Conservation (phyloP, 2,888 invertebrate genomes). For the Hirtodrosophila confusa region DNA sequence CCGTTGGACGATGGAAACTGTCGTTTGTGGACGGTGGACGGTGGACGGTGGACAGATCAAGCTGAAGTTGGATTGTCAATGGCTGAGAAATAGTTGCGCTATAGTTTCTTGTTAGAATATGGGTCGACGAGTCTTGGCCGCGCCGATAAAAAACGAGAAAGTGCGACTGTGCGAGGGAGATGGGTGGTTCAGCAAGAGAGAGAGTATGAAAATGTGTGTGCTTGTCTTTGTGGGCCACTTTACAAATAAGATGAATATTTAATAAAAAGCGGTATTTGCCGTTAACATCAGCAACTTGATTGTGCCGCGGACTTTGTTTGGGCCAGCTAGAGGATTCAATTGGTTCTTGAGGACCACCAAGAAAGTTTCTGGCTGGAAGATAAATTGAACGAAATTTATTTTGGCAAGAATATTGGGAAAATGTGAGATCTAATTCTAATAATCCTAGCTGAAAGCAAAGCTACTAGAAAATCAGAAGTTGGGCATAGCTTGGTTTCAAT, state of each 20-base stretch:
- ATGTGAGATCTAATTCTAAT: no score
- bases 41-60: conserved; percentile 19
- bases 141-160: conserved; percentile 55
- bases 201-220: conserved; percentile 9
- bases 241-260: conserved; percentile 42
- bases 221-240: conserved; percentile 31
- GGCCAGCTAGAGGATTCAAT: conserved; percentile 14
- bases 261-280: conserved; percentile 40
- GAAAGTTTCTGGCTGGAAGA: no score
- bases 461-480: no score
- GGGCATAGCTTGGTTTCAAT: no score
- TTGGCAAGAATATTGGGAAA: no score
- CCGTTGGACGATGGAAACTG: conserved; percentile 15
- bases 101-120: conserved; percentile 58
- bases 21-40: not conserved
- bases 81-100: conserved; percentile 52
- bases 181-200: not conserved
- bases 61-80: conserved; percentile 37
- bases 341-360: conserved; percentile 10
- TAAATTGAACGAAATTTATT: no score
- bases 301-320: conserved; percentile 22
- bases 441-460: no score
- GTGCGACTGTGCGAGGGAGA: conserved; percentile 40
- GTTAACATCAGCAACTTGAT: conserved; percentile 40
- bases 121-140: conserved; percentile 61